phyloP scores from a whole-genome alignment of 2,888 invertebrate species.

The Ecliptopera silaceata region DNA sequence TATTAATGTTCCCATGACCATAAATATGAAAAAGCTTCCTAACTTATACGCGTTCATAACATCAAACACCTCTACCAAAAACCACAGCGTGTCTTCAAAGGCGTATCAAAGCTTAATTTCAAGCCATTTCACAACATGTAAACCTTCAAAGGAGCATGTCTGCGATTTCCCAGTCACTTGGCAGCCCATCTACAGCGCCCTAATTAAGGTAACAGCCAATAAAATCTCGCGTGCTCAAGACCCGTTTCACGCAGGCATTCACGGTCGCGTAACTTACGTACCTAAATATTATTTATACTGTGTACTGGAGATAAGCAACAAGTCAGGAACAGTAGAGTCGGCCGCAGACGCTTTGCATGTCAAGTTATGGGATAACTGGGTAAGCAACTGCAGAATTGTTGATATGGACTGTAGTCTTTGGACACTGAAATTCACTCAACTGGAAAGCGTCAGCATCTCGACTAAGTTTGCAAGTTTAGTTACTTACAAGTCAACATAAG shows the following conservation, averaged over 20 bases:
- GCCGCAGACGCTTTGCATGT: slow-evolving; percentile 25
- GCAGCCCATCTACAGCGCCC: slow-evolving; percentile 37
- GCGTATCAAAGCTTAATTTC: neutral
- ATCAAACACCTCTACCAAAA: neutral
- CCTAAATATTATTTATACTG: slow-evolving; percentile 22
- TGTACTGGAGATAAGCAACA: slow-evolving; percentile 53
- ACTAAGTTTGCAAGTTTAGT: neutral
- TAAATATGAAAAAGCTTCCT: neutral
- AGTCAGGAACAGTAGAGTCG: slow-evolving; percentile 38
- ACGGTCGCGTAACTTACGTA: slow-evolving; percentile 44
- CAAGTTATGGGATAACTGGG: slow-evolving; percentile 12
- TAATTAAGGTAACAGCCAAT: slow-evolving; percentile 63
- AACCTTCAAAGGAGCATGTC: slow-evolving; percentile 9
- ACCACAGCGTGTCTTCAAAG: neutral
- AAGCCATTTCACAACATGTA: neutral
- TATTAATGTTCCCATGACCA: neutral
- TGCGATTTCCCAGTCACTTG: slow-evolving; percentile 20
- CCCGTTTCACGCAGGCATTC: slow-evolving; percentile 56
- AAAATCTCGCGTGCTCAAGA: slow-evolving; percentile 65
- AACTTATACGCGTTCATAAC: no score
- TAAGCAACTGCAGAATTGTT: slow-evolving; percentile 10
- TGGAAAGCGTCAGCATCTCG: neutral
- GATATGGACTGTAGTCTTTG: slow-evolving; percentile 6
- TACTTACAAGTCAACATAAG: no score
- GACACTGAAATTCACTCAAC: neutral